A percentile compares a stretch with the other conserved stretches of the same genome.
Conservation (phyloP, 2,888 invertebrate genomes). For the Hirtodrosophila alboralis region DNA sequence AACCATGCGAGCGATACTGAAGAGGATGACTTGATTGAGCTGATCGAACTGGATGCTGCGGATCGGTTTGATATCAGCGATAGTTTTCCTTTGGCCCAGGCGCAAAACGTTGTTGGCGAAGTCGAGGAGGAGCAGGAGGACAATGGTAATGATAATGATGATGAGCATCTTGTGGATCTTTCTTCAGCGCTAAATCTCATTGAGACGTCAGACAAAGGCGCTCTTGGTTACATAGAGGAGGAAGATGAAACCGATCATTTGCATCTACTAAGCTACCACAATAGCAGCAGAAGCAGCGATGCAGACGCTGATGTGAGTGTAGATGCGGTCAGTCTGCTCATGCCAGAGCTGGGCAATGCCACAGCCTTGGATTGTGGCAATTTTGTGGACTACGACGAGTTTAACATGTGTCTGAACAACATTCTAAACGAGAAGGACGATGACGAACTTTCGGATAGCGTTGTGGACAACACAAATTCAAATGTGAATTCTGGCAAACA, state of each 20-base stretch:
- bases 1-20: constrained; percentile 68
- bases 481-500: constrained; percentile 27
- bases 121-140: constrained; percentile 21
- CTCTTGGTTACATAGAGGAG: constrained; percentile 41
- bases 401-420: constrained; percentile 80
- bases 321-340: constrained; percentile 70
- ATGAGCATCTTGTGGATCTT: constrained; percentile 38
- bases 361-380: constrained; percentile 70
- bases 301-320: constrained; percentile 50
- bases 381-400: constrained; percentile 81
- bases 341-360: constrained; percentile 71
- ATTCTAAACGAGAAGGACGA: constrained; percentile 77
- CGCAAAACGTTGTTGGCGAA: constrained; percentile 64
- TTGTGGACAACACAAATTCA: constrained; percentile 6
- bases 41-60: constrained; percentile 59
- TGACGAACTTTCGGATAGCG: constrained; percentile 35
- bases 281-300: constrained; percentile 39
- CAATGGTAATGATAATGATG: constrained; percentile 28
- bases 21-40: constrained; percentile 67
- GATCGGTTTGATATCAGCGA: constrained; percentile 57
- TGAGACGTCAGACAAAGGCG: constrained; percentile 30
- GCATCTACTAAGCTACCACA: constrained; percentile 61
- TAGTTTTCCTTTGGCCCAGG: constrained; percentile 79
- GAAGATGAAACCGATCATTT: constrained; percentile 55
- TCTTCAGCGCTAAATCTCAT: constrained; percentile 53